Conservation (phyloP, 2,113 vertebrate genomes). For the Ammodytes dubius region DNA sequence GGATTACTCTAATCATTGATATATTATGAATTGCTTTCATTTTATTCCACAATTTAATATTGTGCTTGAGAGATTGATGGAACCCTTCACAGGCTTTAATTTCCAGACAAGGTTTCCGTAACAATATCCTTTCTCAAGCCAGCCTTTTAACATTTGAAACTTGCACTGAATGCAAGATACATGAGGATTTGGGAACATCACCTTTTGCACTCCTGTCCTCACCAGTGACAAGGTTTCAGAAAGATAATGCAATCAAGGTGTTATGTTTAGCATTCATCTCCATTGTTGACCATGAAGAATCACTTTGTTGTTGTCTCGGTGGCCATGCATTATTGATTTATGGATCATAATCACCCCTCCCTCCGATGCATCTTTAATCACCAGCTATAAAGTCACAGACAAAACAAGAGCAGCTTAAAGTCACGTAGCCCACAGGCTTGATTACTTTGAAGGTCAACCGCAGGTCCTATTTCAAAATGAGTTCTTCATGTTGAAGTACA, state of each 20-base stretch:
- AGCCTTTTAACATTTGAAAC: conserved; percentile 38
- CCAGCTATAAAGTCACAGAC: conserved; percentile 59
- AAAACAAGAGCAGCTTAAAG: conserved; percentile 45
- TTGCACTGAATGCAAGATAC: conserved; percentile 39
- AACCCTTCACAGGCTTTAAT: not conserved
- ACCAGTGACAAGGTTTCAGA: conserved; percentile 37
- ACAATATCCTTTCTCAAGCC: conserved; percentile 4
- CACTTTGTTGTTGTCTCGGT: conserved; percentile 73
- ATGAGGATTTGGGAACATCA: conserved; percentile 38
- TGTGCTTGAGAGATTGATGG: not conserved
- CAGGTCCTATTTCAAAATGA: conserved; percentile 13
- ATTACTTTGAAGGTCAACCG: conserved; percentile 27
- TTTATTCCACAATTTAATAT: not conserved
- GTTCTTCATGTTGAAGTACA: not conserved
- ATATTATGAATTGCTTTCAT: not conserved
- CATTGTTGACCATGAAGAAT: conserved; percentile 68
- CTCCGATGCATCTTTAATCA: conserved; percentile 79
- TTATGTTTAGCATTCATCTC: conserved; percentile 65
- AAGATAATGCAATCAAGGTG: conserved; percentile 70
- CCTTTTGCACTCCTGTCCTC: not conserved
- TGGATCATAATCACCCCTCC: conserved; percentile 75
- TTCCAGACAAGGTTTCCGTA: not conserved
- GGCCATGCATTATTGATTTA: conserved; percentile 82
- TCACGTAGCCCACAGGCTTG: conserved; percentile 19
- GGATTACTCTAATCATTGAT: not conserved